These are phyloP conservation scores for Spodoptera picta DNA, from an alignment of 2,888 invertebrate species.

Conservation along the genomic window DNA sequence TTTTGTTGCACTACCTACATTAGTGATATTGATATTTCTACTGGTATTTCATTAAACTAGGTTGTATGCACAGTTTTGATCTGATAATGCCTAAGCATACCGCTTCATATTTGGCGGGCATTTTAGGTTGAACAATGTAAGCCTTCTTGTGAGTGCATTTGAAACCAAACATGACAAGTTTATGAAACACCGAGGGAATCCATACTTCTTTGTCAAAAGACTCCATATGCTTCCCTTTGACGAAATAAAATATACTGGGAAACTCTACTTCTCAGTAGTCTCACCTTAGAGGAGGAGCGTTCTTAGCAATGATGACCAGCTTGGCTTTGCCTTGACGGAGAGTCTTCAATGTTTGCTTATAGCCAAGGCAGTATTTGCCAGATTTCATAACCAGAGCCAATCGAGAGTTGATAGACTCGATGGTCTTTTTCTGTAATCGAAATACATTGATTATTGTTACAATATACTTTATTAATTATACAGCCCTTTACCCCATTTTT, in stretches of 20 bases:
- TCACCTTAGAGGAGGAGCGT: constrained; percentile 99
- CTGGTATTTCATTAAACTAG: too few relatives aligned
- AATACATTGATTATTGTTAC: too few relatives aligned
- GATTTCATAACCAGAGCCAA: constrained; percentile 99
- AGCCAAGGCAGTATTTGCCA: constrained; percentile 98
- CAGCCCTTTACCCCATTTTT: not conserved
- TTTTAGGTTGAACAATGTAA: too few relatives aligned
- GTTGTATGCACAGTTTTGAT: too few relatives aligned
- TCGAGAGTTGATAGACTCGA: constrained; percentile 99
- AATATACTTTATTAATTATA: not conserved
- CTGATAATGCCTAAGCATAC: not conserved
- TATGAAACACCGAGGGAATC: constrained; percentile 80
- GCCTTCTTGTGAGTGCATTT: not conserved
- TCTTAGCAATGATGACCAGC: constrained; percentile 99
- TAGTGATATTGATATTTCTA: not conserved
- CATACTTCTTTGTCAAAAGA: constrained; percentile 91
- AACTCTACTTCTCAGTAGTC: constrained; percentile 93
- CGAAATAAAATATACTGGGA: constrained; percentile 71
- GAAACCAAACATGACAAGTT: constrained; percentile 52
- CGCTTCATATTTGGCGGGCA: too few relatives aligned
- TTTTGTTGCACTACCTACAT: not conserved
- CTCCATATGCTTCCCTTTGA: constrained; percentile 91
- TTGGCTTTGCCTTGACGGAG: constrained; percentile 99
- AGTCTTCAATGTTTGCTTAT: constrained; percentile 99
- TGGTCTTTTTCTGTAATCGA: constrained; percentile 97